A percentile compares a stretch with the other conserved stretches of the same genome.
Evolutionary conservation across 2,113 vertebrate genomes (phyloP).

Genomic region (Clarias magur): DNA sequence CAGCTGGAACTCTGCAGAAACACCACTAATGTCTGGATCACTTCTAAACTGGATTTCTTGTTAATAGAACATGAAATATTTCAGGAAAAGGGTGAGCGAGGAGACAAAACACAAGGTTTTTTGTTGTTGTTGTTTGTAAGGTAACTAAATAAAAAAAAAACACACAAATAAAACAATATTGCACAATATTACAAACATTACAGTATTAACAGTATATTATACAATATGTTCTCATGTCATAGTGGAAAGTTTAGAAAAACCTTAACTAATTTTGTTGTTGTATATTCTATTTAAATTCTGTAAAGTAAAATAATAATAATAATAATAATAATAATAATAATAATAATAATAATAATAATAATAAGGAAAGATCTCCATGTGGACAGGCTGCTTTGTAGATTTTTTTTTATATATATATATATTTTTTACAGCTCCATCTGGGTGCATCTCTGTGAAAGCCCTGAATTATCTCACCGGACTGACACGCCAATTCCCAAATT

Average conservation of each 20-base stretch:
- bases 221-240: not conserved
- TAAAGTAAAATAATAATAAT: not conserved
- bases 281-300: not conserved
- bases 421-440: conserved; percentile 19
- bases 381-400: not conserved
- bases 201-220: no score
- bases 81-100: no score
- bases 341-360: not conserved
- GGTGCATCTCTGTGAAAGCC: not conserved
- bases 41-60: not conserved
- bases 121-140: no score
- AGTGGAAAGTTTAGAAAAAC: not conserved
- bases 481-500: conserved; percentile 32
- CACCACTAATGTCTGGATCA: not conserved
- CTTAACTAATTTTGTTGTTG: not conserved
- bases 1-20: not conserved
- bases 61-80: not conserved
- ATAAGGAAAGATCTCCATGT: not conserved
- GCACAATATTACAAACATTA: no score
- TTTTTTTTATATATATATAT: not conserved
- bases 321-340: not conserved
- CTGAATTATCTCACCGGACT: conserved; percentile 22
- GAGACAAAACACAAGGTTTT: no score
- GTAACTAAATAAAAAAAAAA: no score
- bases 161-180: no score